Evolutionary conservation across 2,797 vertebrate species (phyloP).

Genomic region (Mallotus villosus): DNA sequence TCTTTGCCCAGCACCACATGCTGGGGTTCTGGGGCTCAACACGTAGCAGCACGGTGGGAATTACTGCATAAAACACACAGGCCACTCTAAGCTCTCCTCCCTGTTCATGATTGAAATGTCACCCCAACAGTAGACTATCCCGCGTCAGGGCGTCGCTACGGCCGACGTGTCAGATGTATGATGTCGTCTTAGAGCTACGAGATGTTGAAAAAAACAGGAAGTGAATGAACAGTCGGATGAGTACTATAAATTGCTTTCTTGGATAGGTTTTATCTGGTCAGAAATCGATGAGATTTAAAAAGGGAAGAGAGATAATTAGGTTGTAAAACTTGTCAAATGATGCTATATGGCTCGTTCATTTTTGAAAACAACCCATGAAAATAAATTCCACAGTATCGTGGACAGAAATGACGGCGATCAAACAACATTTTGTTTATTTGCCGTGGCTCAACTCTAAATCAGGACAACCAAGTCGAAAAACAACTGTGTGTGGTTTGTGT

Average conservation of each 20-base stretch:
- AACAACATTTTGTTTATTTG: constrained; percentile 5
- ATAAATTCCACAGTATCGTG: neutral
- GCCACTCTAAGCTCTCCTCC: constrained; percentile 19
- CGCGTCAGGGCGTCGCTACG: constrained; percentile 23
- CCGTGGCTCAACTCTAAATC: constrained; percentile 10
- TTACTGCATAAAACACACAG: constrained; percentile 43
- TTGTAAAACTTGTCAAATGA: neutral
- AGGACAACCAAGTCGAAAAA: neutral
- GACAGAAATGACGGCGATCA: neutral
- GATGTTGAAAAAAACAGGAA: neutral
- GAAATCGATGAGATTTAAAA: neutral
- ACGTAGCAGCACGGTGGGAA: constrained; percentile 18
- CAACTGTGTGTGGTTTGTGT: neutral
- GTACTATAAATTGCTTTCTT: neutral
- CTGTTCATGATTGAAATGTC: constrained; percentile 37
- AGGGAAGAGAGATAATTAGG: neutral
- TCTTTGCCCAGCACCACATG: constrained; percentile 29
- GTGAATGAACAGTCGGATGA: neutral
- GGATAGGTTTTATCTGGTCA: neutral
- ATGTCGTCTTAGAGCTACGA: neutral
- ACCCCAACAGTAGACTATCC: constrained; percentile 31
- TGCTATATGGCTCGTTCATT: neutral
- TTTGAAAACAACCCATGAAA: neutral
- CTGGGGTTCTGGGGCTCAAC: neutral
- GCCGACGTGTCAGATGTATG: constrained; percentile 7